Evolutionary conservation across 2,888 invertebrate species (phyloP), one percentile per base, ranked within the genome.

Genomic region (Sarcophaga caerulescens): DNA sequence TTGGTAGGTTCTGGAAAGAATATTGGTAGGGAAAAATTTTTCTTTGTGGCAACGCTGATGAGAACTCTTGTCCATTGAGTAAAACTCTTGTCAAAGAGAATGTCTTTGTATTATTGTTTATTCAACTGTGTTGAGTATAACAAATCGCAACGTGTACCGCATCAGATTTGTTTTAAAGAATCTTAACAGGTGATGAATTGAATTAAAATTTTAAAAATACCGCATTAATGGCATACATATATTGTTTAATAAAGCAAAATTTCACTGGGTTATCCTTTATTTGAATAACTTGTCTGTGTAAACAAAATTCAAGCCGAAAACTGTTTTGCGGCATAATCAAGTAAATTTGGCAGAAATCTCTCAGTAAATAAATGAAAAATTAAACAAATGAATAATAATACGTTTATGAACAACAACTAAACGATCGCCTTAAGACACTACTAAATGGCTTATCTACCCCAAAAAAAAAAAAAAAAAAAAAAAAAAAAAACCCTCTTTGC

Each of bases 311-410:
- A 52, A 52, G 5, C 11, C 35, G 35, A 73, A 44, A 73, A 71
- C 12, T 21, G 25, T 71, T 44, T 66, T 73, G 71, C 60, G 71
- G 71, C 19, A 73, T 60, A 60, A 45, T 73, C 35, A 73, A 73
- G 44, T 73, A 60, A 73, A 60, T 73, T 73, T 19, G 14, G 17
- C 71, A 35, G 60, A 73, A 73, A 73, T 73, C 71, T 71, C 44
- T 60, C 21, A 21, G 21, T 17, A 73, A 60, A 73, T 44, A 60
- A 14, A 60, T 57, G 69, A 52, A 52, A 52, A 52, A 52, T 52
- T 52, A 73, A 60, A 73, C 35, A 44, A 14, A 60, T 57, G 69
- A 57, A 57, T 52, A 52, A 57, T 52, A 52, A 70, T 25, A 52
- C 52, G 1, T 19, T 73, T 44, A 14, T n/a, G 5, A 35, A 10